Percentiles rank a stretch among this genome's conserved stretches.
Conservation (phyloP, 2,113 vertebrate species). For the Phocoena phocoena region DNA sequence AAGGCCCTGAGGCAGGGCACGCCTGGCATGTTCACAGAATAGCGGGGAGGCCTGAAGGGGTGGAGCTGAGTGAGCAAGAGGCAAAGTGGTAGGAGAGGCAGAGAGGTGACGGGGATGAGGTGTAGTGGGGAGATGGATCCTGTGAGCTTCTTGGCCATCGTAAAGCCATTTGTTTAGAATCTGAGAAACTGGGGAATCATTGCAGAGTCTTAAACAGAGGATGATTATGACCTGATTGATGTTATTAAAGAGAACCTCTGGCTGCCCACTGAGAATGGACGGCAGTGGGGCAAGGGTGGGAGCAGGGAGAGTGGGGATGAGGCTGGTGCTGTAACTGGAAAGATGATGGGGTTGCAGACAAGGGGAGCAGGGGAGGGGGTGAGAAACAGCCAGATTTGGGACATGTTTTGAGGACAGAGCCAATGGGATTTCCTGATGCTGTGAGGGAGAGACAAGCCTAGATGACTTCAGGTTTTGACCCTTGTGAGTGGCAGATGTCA, state of each 20-base stretch:
- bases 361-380: rapidly evolving
- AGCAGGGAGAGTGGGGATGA: rapidly evolving
- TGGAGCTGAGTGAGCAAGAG: not conserved
- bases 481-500: not conserved
- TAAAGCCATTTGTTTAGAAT: not conserved
- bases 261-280: not conserved
- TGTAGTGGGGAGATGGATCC: not conserved
- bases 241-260: not conserved
- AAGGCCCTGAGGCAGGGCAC: not conserved
- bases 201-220: not conserved
- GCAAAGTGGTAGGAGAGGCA: not conserved
- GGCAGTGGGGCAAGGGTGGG: rapidly evolving
- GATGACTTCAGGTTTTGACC: not conserved
- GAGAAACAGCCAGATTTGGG: too few relatives aligned
- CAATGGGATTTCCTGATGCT: not conserved
- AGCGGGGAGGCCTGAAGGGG: not conserved
- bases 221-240: not conserved
- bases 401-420: not conserved
- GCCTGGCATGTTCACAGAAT: not conserved
- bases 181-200: not conserved
- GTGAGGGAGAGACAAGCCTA: not conserved
- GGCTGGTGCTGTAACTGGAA: rapidly evolving
- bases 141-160: not conserved
- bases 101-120: not conserved
- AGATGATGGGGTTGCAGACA: rapidly evolving